A percentile compares a stretch with the other conserved stretches of the same genome.
These are phyloP conservation scores for Reticulitermes lucifugus DNA, from an alignment of 2,888 invertebrate genomes.

Conservation along the genomic window DNA sequence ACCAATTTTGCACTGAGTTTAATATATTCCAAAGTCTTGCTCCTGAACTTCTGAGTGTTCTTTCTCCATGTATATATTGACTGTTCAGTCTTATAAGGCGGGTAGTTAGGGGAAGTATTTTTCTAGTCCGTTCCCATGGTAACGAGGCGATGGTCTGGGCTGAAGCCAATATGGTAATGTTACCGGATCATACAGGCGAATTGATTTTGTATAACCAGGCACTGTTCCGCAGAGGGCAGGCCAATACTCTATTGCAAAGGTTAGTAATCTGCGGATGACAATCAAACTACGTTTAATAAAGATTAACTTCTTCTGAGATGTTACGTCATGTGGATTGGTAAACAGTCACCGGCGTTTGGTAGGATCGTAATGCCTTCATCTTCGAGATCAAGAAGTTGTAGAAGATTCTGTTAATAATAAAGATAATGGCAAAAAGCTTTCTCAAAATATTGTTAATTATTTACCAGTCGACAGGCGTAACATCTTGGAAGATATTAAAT, in stretches of 20 bases:
- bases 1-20: not conserved
- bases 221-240: not conserved
- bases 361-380: too few species aligned
- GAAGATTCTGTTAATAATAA: too few species aligned
- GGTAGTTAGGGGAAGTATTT: not conserved
- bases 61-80: not conserved
- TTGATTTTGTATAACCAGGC: not conserved
- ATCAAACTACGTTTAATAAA: too few species aligned
- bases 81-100: not conserved
- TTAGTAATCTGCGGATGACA: too few species aligned
- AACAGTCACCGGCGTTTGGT: too few species aligned
- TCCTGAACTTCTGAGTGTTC: not conserved
- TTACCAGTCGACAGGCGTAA: too few species aligned
- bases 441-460: too few species aligned
- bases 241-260: not conserved
- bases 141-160: not conserved
- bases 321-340: too few species aligned
- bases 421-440: too few species aligned
- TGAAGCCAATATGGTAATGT: conserved; percentile 1
- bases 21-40: not conserved
- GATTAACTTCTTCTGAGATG: too few species aligned
- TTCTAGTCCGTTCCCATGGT: not conserved
- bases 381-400: too few species aligned
- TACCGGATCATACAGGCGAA: not conserved
- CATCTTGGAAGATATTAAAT: too few species aligned